phyloP scores from a whole-genome alignment of 1,140 invertebrate species.

The Patella vulgata region DNA sequence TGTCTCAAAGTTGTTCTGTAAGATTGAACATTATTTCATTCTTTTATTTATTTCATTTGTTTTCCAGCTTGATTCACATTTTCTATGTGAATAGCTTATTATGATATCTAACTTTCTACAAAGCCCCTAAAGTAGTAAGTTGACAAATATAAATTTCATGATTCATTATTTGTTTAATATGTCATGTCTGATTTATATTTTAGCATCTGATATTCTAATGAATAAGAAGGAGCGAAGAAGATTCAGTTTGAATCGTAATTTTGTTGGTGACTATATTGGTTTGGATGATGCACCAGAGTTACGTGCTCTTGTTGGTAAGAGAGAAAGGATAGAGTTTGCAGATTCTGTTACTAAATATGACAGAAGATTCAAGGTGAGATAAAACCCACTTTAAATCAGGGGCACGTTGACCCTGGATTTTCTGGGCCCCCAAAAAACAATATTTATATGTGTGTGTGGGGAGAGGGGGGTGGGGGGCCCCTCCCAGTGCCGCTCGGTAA shows the following conservation, averaged over 20 bases:
- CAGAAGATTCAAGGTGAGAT: slow-evolving; percentile 75
- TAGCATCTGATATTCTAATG: slow-evolving; percentile 72
- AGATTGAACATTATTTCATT: not conserved
- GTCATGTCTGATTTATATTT: slow-evolving; percentile 15
- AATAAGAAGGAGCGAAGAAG: slow-evolving; percentile 77
- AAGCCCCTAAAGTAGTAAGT: not conserved
- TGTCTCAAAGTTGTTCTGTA: too few species aligned
- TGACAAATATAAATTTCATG: not conserved
- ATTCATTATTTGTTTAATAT: slow-evolving; percentile 7
- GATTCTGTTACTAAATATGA: slow-evolving; percentile 79
- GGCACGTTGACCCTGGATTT: not conserved
- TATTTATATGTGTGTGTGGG: too few species aligned
- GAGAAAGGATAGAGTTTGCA: slow-evolving; percentile 79
- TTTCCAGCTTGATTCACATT: not conserved
- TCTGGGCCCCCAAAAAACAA: too few species aligned
- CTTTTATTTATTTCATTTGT: not conserved
- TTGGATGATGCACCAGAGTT: slow-evolving; percentile 74
- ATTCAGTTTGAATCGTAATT: slow-evolving; percentile 78
- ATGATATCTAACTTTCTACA: not conserved
- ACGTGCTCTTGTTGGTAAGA: slow-evolving; percentile 71
- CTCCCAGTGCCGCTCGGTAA: too few species aligned
- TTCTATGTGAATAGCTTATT: not conserved
- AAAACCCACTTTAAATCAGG: not conserved
- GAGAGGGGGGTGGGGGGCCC: too few species aligned
- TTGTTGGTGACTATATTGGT: slow-evolving; percentile 81